Evolutionary conservation across 2,888 invertebrate genomes (phyloP).

Genomic region (Diadegma fenestrale): DNA sequence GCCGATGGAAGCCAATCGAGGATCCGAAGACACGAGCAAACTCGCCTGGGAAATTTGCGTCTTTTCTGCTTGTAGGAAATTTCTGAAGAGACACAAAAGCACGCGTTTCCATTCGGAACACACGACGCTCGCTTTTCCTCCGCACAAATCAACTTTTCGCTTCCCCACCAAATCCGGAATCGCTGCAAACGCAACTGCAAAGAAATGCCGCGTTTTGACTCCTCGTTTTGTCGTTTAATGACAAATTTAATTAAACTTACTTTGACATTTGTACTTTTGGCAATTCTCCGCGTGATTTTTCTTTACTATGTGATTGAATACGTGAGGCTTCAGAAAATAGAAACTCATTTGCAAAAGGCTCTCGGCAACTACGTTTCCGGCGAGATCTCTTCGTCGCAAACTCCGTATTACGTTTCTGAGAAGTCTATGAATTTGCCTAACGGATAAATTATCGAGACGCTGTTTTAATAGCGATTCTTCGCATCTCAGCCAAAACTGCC

Average conservation of each 20-base stretch:
- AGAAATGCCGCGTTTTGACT: constrained; percentile 71
- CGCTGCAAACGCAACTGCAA: constrained; percentile 86
- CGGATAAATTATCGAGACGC: constrained; percentile 76
- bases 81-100: constrained; percentile 85
- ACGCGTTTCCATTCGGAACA: constrained; percentile 87
- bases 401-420: constrained; percentile 76
- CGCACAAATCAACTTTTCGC: constrained; percentile 86
- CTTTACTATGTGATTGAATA: constrained; percentile 77
- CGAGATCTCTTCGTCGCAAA: constrained; percentile 67
- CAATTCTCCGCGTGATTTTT: constrained; percentile 74
- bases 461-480: constrained; percentile 78
- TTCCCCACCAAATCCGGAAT: constrained; percentile 86
- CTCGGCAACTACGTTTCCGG: constrained; percentile 67
- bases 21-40: constrained; percentile 72
- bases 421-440: constrained; percentile 78
- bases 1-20: constrained; percentile 75
- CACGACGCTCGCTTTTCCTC: constrained; percentile 86
- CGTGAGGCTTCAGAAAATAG: constrained; percentile 71
- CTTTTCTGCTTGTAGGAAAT: constrained; percentile 82
- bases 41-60: constrained; percentile 61
- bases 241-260: constrained; percentile 69
- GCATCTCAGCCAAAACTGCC: constrained; percentile 77
- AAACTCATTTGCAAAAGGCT: constrained; percentile 72
- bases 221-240: neutral
- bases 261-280: constrained; percentile 72